Conservation (phyloP, 2,113 vertebrate genomes). For the Lophura nycthemera region DNA sequence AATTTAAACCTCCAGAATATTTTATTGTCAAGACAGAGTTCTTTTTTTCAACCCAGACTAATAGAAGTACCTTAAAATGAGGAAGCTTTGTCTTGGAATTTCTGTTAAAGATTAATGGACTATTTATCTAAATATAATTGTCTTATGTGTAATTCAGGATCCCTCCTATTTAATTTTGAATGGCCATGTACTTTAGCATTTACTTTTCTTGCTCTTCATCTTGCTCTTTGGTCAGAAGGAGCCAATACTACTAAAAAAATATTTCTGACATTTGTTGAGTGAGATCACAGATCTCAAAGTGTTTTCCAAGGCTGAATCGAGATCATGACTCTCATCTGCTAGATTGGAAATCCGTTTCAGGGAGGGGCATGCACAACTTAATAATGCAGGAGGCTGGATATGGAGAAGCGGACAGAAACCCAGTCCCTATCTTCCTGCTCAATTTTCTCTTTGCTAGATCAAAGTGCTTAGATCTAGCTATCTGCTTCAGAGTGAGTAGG, state of each 20-base stretch:
- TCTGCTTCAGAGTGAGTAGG: constrained; percentile 54
- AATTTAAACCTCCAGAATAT: neutral
- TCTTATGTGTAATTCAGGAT: neutral
- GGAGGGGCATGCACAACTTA: neutral
- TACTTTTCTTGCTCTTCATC: constrained; percentile 13
- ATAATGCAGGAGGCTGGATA: constrained; percentile 3
- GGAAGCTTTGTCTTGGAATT: neutral
- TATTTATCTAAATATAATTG: neutral
- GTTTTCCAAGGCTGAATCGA: constrained; percentile 18
- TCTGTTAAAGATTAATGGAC: neutral
- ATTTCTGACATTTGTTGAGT: constrained; percentile 53
- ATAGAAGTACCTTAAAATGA: neutral
- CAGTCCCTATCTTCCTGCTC: neutral
- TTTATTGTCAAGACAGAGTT: neutral
- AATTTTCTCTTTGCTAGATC: constrained; percentile 29
- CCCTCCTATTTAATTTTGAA: constrained; percentile 27
- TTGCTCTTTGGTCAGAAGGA: neutral
- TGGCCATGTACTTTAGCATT: neutral
- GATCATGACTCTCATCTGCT: constrained; percentile 34
- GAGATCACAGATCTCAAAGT: constrained; percentile 27
- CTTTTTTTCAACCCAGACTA: neutral
- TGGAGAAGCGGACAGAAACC: neutral
- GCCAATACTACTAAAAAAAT: constrained; percentile 37
- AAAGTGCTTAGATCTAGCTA: constrained; percentile 43
- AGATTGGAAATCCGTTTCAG: neutral